These are phyloP conservation scores for Pyxicephalus adspersus DNA, from an alignment of 2,113 vertebrate genomes.

Conservation along the genomic window DNA sequence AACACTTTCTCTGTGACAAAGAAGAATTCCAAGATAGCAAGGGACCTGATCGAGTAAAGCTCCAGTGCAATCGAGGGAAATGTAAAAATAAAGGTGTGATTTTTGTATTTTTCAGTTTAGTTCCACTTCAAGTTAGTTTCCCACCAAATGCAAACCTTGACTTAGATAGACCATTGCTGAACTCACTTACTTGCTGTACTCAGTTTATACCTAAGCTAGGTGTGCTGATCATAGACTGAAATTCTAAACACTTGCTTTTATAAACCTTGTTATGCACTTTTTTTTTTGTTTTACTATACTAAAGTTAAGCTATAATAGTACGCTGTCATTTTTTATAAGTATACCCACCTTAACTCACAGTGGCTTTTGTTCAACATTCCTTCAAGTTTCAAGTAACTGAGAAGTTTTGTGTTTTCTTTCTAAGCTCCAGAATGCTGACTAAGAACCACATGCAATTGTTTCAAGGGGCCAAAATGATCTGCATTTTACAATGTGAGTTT, in stretches of 20 bases:
- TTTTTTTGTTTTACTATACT: background rate
- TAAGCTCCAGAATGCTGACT: constrained; percentile 39
- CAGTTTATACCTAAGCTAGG: too few relatives aligned
- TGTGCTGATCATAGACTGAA: too few relatives aligned
- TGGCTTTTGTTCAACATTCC: constrained; percentile 36
- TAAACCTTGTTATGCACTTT: background rate
- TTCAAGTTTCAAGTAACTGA: constrained; percentile 51
- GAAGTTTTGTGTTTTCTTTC: constrained; percentile 39
- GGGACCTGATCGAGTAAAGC: too few relatives aligned
- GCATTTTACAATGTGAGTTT: constrained; percentile 40
- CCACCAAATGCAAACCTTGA: too few relatives aligned
- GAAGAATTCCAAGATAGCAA: too few relatives aligned
- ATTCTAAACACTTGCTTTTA: background rate
- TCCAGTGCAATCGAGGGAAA: too few relatives aligned
- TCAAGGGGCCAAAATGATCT: constrained; percentile 29
- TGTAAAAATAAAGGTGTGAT: too few relatives aligned
- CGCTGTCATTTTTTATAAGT: background rate
- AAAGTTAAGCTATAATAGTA: background rate
- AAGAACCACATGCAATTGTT: constrained; percentile 53
- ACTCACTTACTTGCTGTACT: too few relatives aligned
- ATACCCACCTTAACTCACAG: constrained; percentile 26
- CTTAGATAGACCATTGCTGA: too few relatives aligned
- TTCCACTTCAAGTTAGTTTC: too few relatives aligned
- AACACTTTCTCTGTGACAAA: too few relatives aligned
- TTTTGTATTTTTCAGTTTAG: too few relatives aligned